Base-by-base conservation (phyloP, 1,140 invertebrate species). In the Psix sp. region DNA sequence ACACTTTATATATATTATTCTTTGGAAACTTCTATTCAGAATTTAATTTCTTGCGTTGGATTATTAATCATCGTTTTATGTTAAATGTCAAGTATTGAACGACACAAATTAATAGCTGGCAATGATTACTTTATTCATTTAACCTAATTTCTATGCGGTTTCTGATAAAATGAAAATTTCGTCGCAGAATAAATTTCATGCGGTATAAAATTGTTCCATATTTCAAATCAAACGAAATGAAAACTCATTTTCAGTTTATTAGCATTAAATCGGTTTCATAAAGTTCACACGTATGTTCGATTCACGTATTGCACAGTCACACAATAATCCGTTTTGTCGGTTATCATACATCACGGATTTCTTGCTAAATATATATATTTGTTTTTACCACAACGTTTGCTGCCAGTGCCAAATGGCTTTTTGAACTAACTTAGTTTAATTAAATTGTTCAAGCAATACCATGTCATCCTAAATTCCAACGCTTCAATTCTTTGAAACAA, bases 401-500 rank as follows among this genome's bases (percentile, higher is more conserved):
- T n/a, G 6, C 10, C 13, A n/a, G 3, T 48, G 6, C 29, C 45
- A 36, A 49, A 49, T 15, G 21, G 17, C 33, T 49, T 36, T 49
- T 49, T 49, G 13, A 49, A 49, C 33, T 31, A 36, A 49, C 33
- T 49, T 36, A 49, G 31, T 49, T 35, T 49, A 36, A 49, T 49
- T 20, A 49, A 49, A 36, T 49, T 49, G 18, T 7, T 38, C 17
- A 4, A 38, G 11, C 11, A n/a, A 33, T 18, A 46, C 6, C 10
- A 9, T 33, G 5, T n/a, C n/a, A n/a, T n/a, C n/a, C n/a, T n/a
- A n/a, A n/a, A n/a, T n/a, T n/a, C n/a, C n/a, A n/a, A n/a, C n/a
- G n/a, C n/a, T n/a, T n/a, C n/a, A n/a, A n/a, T n/a, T 24, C 21
- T 24, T 24, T 3, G 21, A 24, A 24, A 24, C 3, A 24, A 24